These are phyloP conservation scores for Numenius arquata DNA, from an alignment of 2,113 vertebrate genomes.

Conservation along the genomic window DNA sequence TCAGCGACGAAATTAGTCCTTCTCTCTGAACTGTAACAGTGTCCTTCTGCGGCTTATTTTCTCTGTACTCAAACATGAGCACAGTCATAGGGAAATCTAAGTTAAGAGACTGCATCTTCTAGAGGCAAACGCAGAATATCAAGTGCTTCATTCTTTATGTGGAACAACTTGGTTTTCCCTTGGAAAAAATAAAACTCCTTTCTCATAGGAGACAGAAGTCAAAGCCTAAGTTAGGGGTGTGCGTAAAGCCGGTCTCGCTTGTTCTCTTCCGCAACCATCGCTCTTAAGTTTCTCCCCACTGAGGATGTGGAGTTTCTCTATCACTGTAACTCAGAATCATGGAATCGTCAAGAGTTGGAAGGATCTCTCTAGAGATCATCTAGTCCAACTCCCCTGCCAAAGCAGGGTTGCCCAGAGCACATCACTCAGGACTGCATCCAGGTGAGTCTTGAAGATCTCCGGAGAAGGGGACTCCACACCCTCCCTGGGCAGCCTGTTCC, in stretches of 20 bases:
- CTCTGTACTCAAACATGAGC: not conserved
- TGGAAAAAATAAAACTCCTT: not conserved
- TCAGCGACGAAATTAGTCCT: not conserved
- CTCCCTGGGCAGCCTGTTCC: no score
- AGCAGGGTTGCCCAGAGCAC: no score
- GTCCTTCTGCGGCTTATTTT: not conserved
- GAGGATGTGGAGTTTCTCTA: not conserved
- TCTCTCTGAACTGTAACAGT: not conserved
- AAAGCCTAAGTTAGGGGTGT: not conserved
- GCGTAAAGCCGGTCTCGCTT: not conserved
- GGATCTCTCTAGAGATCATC: no score
- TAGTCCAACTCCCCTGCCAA: no score
- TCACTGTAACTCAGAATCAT: no score
- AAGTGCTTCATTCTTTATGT: not conserved
- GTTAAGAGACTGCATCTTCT: not conserved
- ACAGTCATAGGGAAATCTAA: not conserved
- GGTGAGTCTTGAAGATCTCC: no score
- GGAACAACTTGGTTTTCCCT: not conserved
- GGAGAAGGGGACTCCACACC: no score
- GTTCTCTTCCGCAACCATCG: not conserved
- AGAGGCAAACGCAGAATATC: not conserved
- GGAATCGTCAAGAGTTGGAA: no score
- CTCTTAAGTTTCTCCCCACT: not conserved
- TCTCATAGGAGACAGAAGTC: not conserved
- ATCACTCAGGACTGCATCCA: no score